phyloP scores from a whole-genome alignment of 1,140 invertebrate genomes.

The Aphelinus atriplicis region DNA sequence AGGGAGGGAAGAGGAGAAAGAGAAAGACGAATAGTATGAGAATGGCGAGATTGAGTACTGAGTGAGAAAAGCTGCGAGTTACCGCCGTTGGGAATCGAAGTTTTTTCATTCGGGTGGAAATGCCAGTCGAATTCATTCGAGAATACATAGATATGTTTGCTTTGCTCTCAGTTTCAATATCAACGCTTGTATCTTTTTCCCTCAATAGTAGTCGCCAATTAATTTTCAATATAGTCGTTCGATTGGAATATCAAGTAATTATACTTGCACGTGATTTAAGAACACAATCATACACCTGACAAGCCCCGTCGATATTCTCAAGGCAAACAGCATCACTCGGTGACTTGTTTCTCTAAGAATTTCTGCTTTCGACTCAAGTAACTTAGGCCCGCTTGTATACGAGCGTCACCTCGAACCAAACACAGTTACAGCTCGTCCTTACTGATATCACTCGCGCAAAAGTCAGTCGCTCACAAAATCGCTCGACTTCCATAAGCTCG shows the following conservation, averaged over 20 bases:
- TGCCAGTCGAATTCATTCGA: constrained; percentile 26
- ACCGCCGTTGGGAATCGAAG: constrained; percentile 38
- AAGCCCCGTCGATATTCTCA: too few species aligned
- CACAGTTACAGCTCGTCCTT: too few species aligned
- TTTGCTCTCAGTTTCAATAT: not conserved
- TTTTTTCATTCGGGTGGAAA: constrained; percentile 41
- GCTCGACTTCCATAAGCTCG: constrained; percentile 7
- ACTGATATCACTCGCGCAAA: too few species aligned
- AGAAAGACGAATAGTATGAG: not conserved
- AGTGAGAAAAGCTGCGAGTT: constrained; percentile 24
- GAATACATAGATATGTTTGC: constrained; percentile 10
- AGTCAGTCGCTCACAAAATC: constrained; percentile 7
- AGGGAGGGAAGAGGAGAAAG: not conserved
- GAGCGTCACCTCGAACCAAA: too few species aligned
- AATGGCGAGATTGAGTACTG: not conserved
- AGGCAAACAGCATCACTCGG: too few species aligned
- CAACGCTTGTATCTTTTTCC: constrained; percentile 24
- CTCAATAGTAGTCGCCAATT: not conserved
- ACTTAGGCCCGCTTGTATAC: too few species aligned
- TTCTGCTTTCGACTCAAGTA: too few species aligned
- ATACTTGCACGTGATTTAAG: too few species aligned
- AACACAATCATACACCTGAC: too few species aligned
- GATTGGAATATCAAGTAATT: too few species aligned
- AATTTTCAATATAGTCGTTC: too few species aligned
- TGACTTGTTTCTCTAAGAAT: too few species aligned